Conservation (phyloP, 2,113 vertebrate genomes). For the Orcinus orca region DNA sequence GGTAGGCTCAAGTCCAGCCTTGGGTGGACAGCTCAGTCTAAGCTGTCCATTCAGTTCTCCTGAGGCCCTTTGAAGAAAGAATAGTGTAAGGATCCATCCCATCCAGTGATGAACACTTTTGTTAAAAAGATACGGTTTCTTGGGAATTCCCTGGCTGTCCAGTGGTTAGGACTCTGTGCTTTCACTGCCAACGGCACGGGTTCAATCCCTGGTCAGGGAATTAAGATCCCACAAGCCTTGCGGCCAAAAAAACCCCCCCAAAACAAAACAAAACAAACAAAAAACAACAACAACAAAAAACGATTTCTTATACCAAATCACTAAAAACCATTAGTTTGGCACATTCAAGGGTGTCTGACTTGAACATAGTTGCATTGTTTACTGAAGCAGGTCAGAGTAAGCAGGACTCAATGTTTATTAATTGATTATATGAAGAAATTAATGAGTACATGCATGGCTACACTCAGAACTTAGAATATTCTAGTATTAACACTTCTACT, state of each 20-base stretch:
- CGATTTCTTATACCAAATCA: neutral
- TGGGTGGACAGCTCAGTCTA: neutral
- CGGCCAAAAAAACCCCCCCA: accelerated
- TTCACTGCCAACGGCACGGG: too few species aligned
- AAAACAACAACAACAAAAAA: too few species aligned
- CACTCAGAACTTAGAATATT: neutral
- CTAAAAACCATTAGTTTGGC: neutral
- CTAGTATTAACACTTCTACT: neutral
- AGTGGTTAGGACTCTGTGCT: too few species aligned
- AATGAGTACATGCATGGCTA: neutral
- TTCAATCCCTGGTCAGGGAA: too few species aligned
- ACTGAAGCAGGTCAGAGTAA: neutral
- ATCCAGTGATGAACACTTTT: neutral
- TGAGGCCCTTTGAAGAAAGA: neutral
- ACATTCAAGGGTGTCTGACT: neutral
- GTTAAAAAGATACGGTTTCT: neutral
- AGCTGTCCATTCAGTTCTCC: neutral
- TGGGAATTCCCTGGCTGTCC: too few species aligned
- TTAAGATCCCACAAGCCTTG: too few species aligned
- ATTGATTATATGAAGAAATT: neutral
- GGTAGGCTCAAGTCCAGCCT: neutral
- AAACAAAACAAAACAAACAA: too few species aligned
- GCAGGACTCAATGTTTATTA: neutral
- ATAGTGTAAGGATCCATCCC: neutral
- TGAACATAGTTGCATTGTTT: neutral